These are phyloP conservation scores for Acipenser transmontanus DNA, from an alignment of 2,797 vertebrate species.

Conservation along the genomic window DNA sequence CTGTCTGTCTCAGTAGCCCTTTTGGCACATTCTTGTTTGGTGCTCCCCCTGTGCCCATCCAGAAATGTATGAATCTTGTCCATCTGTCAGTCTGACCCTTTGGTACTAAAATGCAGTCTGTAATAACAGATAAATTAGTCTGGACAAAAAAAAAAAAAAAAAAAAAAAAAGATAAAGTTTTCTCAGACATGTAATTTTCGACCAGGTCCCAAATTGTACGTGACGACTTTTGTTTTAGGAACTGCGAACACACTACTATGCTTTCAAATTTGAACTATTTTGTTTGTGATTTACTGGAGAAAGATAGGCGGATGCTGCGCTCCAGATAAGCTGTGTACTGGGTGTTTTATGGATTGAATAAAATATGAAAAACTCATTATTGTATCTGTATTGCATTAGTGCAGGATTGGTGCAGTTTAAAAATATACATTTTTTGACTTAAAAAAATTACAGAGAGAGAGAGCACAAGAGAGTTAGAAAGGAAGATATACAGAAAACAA, in stretches of 20 bases:
- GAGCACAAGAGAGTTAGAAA: too few species aligned
- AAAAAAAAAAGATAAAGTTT: conserved; percentile 4
- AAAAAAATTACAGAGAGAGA: too few species aligned
- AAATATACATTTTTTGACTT: too few species aligned
- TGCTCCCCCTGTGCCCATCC: conserved; percentile 10
- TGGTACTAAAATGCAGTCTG: conserved; percentile 13
- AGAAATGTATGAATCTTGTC: conserved; percentile 13
- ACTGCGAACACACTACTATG: neutral
- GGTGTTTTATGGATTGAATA: too few species aligned
- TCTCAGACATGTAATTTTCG: conserved; percentile 3
- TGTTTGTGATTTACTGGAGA: too few species aligned
- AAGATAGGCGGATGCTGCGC: too few species aligned
- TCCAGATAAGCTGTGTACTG: too few species aligned
- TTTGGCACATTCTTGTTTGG: conserved; percentile 10
- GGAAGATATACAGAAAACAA: too few species aligned
- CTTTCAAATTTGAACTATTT: neutral
- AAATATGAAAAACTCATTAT: too few species aligned
- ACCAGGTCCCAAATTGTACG: neutral
- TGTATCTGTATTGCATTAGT: too few species aligned
- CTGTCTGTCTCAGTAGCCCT: conserved; percentile 38
- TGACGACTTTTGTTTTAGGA: neutral
- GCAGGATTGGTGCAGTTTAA: too few species aligned
- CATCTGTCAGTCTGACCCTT: conserved; percentile 13
- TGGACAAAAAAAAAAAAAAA: conserved; percentile 9
- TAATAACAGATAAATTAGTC: conserved; percentile 22